Percentiles rank a stretch among this genome's conserved stretches.
Conservation (phyloP, 2,888 invertebrate species). For the Hirtodrosophila confusa region DNA sequence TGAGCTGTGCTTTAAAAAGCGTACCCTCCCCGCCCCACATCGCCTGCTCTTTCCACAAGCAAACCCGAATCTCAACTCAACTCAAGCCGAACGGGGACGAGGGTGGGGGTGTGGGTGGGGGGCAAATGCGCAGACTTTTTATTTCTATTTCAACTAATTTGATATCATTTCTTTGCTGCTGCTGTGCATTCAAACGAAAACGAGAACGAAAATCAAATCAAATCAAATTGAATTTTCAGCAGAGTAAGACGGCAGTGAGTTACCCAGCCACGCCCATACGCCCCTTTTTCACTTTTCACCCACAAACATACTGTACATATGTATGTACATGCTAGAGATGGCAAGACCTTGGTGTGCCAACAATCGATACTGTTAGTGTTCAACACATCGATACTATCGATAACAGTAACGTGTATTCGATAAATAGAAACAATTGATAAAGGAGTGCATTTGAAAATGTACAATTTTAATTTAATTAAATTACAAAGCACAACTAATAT, state of each 20-base stretch:
- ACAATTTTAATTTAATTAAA: no score
- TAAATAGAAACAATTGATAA: no score
- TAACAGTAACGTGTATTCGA: no score
- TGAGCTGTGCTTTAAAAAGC: constrained; percentile 12
- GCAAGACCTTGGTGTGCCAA: no score
- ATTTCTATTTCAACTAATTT: constrained; percentile 75
- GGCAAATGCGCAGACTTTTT: constrained; percentile 30
- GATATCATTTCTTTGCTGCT: constrained; percentile 63
- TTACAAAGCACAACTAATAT: no score
- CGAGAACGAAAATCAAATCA: constrained; percentile 82
- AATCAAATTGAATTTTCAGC: constrained; percentile 81
- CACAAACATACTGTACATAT: constrained; percentile 21
- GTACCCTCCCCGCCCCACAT: background rate
- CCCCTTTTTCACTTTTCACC: background rate
- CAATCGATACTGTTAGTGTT: no score
- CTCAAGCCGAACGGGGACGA: constrained; percentile 4
- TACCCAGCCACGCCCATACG: constrained; percentile 10
- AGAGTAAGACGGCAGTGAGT: constrained; percentile 42
- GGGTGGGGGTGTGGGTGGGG: background rate
- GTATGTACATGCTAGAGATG: no score
- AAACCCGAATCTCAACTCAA: constrained; percentile 8
- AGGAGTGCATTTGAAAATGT: no score
- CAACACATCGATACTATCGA: no score
- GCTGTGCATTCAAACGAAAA: constrained; percentile 79
- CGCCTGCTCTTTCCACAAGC: background rate